Evolutionary conservation across 2,113 vertebrate species (phyloP).

Genomic region (Microtus montanus): DNA sequence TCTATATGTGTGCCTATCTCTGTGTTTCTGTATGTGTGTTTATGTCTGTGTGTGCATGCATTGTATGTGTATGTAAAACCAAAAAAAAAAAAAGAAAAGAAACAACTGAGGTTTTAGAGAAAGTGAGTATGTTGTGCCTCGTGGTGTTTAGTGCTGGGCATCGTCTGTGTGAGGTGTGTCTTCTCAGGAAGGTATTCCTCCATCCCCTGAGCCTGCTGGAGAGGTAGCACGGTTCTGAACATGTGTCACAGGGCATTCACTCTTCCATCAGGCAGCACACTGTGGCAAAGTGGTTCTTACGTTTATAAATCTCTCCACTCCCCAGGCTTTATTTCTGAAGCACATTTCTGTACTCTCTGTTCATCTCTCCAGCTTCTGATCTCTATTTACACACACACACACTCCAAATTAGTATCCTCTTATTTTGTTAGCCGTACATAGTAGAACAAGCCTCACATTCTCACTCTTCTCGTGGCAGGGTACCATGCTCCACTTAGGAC

Average conservation of each 20-base stretch:
- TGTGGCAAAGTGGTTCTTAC: background rate
- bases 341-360: background rate
- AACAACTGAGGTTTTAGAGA: background rate
- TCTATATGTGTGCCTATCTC: background rate
- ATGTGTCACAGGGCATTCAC: background rate
- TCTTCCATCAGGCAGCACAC: constrained; percentile 31
- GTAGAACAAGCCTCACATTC: background rate
- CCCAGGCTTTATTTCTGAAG: constrained; percentile 1
- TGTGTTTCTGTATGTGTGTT: background rate
- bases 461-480: background rate
- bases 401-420: background rate
- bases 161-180: background rate
- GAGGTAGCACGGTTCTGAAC: background rate
- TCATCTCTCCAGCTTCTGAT: background rate
- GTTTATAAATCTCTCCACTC: constrained; percentile 3
- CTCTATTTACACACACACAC: background rate
- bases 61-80: background rate
- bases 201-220: background rate
- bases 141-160: background rate
- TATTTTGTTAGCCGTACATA: background rate
- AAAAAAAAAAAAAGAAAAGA: background rate
- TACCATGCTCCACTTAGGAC: background rate
- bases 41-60: background rate
- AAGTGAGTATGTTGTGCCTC: background rate
- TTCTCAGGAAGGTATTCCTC: background rate